Conservation (phyloP, 1,140 invertebrate genomes). For the Cotesia typhae region DNA sequence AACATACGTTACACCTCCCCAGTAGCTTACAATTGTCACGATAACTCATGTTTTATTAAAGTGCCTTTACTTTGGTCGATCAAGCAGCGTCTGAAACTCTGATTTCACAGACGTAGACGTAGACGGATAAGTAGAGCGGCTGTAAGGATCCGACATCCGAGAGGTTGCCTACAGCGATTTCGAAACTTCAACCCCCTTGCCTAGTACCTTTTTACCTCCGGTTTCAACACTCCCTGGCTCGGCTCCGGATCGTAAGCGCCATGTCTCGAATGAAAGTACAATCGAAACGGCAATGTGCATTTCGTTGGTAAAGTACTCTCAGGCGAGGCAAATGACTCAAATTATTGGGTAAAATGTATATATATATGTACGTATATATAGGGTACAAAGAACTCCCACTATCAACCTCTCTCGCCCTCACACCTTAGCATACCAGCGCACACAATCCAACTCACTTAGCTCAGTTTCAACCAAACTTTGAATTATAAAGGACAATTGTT, state of each 20-base stretch:
- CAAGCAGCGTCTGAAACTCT: not conserved
- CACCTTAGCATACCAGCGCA: too few relatives aligned
- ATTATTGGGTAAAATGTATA: conserved; percentile 25
- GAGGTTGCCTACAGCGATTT: conserved; percentile 26
- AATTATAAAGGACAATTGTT: conserved; percentile 39
- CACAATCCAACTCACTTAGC: not conserved
- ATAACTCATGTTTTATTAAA: conserved; percentile 23
- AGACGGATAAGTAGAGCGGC: too few relatives aligned
- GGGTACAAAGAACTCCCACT: conserved; percentile 11
- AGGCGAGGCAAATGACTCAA: conserved; percentile 15
- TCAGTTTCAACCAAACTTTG: conserved; percentile 9
- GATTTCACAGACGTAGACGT: conserved; percentile 4
- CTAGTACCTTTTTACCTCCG: too few relatives aligned
- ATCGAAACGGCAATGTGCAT: conserved; percentile 24
- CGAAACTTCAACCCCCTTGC: conserved; percentile 10
- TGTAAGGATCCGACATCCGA: conserved; percentile 17
- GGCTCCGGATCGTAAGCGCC: not conserved
- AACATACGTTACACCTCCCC: not conserved
- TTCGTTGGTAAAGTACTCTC: conserved; percentile 17
- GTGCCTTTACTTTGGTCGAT: not conserved
- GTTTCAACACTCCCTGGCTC: too few relatives aligned
- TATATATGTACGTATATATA: not conserved
- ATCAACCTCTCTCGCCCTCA: too few relatives aligned
- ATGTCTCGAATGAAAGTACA: conserved; percentile 19
- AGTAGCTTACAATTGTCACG: conserved; percentile 14